These are phyloP conservation scores for Botia almorhae DNA, from an alignment of 2,797 vertebrate genomes.

Conservation along the genomic window DNA sequence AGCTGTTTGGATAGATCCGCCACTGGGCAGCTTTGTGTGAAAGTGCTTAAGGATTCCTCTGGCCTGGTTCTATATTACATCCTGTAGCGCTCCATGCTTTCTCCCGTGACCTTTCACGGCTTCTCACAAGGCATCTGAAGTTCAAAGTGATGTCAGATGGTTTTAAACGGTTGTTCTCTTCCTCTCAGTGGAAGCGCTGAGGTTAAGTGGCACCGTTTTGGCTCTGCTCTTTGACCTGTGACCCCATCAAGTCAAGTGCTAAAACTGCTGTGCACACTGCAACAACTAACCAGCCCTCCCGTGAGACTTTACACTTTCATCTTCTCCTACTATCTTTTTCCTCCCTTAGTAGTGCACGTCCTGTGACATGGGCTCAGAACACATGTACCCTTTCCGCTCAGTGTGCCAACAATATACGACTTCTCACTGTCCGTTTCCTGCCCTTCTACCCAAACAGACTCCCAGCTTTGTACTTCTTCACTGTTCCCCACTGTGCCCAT, in stretches of 20 bases:
- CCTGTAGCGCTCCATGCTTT: conserved; percentile 10
- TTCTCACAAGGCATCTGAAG: conserved; percentile 34
- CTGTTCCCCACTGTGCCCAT: not conserved
- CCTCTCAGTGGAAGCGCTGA: conserved; percentile 12
- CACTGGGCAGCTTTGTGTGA: conserved; percentile 2
- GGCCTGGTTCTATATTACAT: not conserved
- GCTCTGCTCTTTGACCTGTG: conserved; percentile 65
- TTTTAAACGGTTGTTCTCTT: conserved; percentile 31
- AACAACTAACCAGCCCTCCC: conserved; percentile 60
- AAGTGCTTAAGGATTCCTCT: not conserved
- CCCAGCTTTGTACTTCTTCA: not conserved
- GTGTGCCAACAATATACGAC: conserved; percentile 18
- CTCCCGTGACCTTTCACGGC: conserved; percentile 17
- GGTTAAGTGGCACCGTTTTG: conserved; percentile 64
- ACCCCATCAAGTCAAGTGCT: conserved; percentile 65
- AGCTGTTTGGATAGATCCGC: not conserved
- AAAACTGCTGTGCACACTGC: conserved; percentile 71
- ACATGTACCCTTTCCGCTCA: conserved; percentile 20
- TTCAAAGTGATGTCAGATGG: conserved; percentile 44
- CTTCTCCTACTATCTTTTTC: conserved; percentile 16
- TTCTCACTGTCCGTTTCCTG: conserved; percentile 23
- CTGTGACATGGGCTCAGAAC: conserved; percentile 1
- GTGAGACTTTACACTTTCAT: conserved; percentile 40
- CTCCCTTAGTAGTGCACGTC: not conserved
- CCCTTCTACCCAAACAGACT: not conserved